phyloP scores from a whole-genome alignment of 2,888 invertebrate genomes.

The Oxytorus armatus region DNA sequence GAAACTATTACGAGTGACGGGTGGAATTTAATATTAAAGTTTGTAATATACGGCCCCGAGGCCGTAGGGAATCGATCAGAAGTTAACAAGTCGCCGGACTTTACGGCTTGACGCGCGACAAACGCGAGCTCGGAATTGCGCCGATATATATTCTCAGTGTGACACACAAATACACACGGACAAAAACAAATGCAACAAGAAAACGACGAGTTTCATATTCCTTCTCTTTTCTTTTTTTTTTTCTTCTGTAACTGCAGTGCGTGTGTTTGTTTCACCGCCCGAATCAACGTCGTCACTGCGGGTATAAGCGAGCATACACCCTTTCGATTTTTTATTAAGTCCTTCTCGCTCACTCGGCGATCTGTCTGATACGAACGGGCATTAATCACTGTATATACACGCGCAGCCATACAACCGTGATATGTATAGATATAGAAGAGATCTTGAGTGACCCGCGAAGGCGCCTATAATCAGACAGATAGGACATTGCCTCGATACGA shows the following conservation, averaged over 20 bases:
- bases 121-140: conserved; percentile 42
- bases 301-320: not conserved
- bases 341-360: conserved; percentile 1
- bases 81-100: conserved; percentile 78
- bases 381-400: conserved; percentile 37
- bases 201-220: conserved; percentile 9
- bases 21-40: conserved; percentile 79
- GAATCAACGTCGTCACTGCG: not conserved
- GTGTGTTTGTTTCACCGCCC: conserved; percentile 27
- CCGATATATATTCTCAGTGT: not conserved
- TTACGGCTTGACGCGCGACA: conserved; percentile 78
- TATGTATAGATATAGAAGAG: not conserved
- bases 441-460: conserved; percentile 1
- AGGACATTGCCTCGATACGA: conserved; percentile 48
- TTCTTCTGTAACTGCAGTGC: too few species aligned
- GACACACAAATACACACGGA: not conserved
- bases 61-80: conserved; percentile 78
- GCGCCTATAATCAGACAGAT: conserved; percentile 35
- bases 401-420: not conserved
- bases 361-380: conserved; percentile 26
- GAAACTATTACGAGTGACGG: conserved; percentile 77
- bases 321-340: conserved; percentile 23
- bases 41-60: conserved; percentile 77
- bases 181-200: conserved; percentile 8
- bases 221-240: too few species aligned